Conservation (phyloP, 2,113 vertebrate species). For the Tragelaphus imberbis region DNA sequence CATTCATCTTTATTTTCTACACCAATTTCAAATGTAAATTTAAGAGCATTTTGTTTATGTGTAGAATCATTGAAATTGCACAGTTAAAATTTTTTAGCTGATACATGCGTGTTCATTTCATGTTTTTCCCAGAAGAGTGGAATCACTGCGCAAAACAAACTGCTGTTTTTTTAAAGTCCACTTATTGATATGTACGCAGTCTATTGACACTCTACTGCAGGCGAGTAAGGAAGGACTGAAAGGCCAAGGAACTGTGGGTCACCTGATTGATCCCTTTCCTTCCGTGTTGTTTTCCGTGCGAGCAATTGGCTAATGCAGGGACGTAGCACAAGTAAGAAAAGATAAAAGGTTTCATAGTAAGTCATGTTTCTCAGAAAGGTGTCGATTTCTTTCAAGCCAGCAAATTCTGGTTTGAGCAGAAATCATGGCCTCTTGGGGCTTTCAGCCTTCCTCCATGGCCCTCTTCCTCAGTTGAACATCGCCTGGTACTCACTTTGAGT, state of each 20-base stretch:
- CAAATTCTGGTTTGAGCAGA: not conserved
- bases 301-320: not conserved
- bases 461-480: not conserved
- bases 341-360: not conserved
- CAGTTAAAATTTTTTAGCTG: not conserved
- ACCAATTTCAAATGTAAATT: not conserved
- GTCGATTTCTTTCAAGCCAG: not conserved
- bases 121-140: not conserved
- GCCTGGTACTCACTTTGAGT: not conserved
- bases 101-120: not conserved
- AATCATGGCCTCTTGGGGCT: not conserved
- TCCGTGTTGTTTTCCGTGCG: not conserved
- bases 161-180: not conserved
- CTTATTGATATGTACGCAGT: not conserved
- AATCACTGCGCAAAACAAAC: not conserved
- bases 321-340: not conserved
- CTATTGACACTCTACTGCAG: not conserved
- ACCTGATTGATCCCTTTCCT: not conserved
- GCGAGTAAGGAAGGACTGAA: not conserved
- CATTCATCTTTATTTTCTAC: not conserved
- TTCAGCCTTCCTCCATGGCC: fast-evolving
- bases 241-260: not conserved
- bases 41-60: not conserved
- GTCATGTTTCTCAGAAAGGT: not conserved
- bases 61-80: not conserved